Conservation (phyloP, 2,888 invertebrate genomes). For the Eilema caniola region DNA sequence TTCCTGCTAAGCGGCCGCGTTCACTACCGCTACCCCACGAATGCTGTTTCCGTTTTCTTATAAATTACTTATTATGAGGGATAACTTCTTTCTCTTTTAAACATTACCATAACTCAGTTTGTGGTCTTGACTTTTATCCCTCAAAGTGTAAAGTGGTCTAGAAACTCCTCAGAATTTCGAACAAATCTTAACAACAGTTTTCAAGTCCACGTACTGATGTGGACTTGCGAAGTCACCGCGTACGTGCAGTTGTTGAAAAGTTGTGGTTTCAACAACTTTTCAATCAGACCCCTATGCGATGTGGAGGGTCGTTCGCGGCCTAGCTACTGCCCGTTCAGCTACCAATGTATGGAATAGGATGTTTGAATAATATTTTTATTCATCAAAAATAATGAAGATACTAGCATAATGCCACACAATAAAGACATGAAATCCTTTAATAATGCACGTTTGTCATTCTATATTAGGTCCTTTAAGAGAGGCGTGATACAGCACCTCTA, state of each 20-base stretch:
- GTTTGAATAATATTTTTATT: too few relatives aligned
- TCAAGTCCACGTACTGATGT: conserved; percentile 28
- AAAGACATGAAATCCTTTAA: too few relatives aligned
- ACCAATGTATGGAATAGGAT: conserved; percentile 32
- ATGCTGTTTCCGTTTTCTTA: too few relatives aligned
- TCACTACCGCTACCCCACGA: too few relatives aligned
- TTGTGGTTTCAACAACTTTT: conserved; percentile 74
- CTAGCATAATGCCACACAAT: too few relatives aligned
- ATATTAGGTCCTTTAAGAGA: too few relatives aligned
- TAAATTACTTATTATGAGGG: too few relatives aligned
- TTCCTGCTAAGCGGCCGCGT: too few relatives aligned
- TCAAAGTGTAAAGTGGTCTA: conserved; percentile 20
- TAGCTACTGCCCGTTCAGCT: conserved; percentile 52
- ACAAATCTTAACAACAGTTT: conserved; percentile 44
- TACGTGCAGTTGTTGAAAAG: conserved; percentile 57
- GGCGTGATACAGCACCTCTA: too few relatives aligned
- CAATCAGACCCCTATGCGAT: conserved; percentile 76
- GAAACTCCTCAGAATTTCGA: conserved; percentile 32
- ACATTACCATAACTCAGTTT: not conserved
- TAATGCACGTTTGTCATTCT: too few relatives aligned
- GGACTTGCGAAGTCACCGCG: conserved; percentile 46
- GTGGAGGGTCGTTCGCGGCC: conserved; percentile 57
- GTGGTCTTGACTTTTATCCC: not conserved
- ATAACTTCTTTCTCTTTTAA: not conserved
- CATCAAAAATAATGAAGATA: too few relatives aligned